Evolutionary conservation across 2,113 vertebrate genomes (phyloP).

Genomic region (Archilochus colubris): DNA sequence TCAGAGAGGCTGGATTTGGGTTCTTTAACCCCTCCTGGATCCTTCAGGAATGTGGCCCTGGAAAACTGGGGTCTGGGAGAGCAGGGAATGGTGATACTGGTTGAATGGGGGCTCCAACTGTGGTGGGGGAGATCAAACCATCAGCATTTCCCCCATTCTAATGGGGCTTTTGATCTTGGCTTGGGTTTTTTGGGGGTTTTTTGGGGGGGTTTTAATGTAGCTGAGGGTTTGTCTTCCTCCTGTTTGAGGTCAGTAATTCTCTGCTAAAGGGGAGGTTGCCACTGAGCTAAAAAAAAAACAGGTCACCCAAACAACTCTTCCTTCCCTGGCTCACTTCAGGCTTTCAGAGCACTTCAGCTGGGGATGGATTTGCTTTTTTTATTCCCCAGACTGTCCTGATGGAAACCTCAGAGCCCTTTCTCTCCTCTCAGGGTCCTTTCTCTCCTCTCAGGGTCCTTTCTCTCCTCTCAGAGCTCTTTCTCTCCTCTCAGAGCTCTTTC

Average conservation of each 20-base stretch:
- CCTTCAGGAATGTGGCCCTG: fast-evolving
- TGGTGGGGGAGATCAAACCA: not conserved
- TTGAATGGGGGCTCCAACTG: not conserved
- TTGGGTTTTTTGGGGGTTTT: not conserved
- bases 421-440: not conserved
- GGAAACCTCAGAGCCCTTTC: not conserved
- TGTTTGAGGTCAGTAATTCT: not conserved
- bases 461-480: too few relatives aligned
- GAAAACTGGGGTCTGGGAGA: not conserved
- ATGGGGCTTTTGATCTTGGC: not conserved
- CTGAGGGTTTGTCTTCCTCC: not conserved
- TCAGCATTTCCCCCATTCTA: not conserved
- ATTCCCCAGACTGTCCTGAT: not conserved
- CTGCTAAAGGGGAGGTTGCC: not conserved
- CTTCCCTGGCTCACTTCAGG: not conserved
- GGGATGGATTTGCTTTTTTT: not conserved
- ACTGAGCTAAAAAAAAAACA: not conserved
- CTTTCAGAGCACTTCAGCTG: not conserved
- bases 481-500: too few relatives aligned
- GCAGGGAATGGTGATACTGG: not conserved
- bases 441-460: too few relatives aligned
- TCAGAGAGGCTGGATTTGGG: not conserved
- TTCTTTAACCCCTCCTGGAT: not conserved
- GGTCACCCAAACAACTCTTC: not conserved
- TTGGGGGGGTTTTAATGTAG: too few relatives aligned